Base-by-base conservation (phyloP, 2,113 vertebrate species). In the Phyllopteryx taeniolatus region DNA sequence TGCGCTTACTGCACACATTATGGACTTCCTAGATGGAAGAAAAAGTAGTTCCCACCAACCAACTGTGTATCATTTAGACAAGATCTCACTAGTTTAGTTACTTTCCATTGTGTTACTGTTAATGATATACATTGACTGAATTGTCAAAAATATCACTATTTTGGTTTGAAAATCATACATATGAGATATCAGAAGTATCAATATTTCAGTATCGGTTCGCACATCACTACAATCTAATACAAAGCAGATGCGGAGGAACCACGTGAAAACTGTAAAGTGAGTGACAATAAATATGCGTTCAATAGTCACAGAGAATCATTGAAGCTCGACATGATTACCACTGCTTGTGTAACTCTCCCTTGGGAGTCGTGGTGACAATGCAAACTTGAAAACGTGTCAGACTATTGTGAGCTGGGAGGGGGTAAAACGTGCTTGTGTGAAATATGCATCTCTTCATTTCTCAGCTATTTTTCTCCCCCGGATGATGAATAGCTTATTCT, bases 401-500 rank as follows among this genome's bases (percentile, higher is more conserved):
- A 71, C 75, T 56, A 77, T 85, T 85, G 87, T 78, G 72, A 81
- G 75, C 63, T 79, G 69, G 77, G 77, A 82, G 77, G 59, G 31
- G 54, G 11, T 4, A 20, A 81, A 87, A 87, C 87, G 79, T 77
- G 78, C 72, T 39, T 33, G 54, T 33, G 76, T 87, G 87, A 89
- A 90, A 91, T 87, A 92, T 90, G 88, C 83, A 89, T 88, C 84
- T 87, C 79, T 77, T 86, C 79, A 74, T 75, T 84, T 86, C 81
- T 73, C 77, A 62, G 85, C 82, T 85, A 78, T 88, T 83, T 87
- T 85, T 84, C 89, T 88, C 77, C 57, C 64, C 80, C 70, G 78
- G 82, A 93, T 93, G 91, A 94, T 92, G 92, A 94, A 95, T 91
- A 92, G 87, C 86, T 70, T 78, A 82, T 91, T 86, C 87, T 76